Evolutionary conservation across 2,113 vertebrate species (phyloP), one percentile per base, ranked within the genome.

Genomic region (Podocnemis expansa): DNA sequence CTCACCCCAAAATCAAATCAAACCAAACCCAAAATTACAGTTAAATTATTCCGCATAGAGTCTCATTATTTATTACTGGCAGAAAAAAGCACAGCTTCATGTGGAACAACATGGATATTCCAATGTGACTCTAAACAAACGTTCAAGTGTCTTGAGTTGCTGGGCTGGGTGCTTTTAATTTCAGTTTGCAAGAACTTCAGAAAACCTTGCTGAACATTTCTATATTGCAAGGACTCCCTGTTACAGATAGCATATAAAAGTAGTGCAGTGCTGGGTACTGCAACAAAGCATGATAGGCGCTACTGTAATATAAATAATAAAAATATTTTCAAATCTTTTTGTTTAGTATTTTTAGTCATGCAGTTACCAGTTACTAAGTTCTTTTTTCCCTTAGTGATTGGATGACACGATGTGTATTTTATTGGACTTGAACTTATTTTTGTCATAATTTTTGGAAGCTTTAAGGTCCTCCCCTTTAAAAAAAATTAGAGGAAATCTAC

Each of bases 191-290:
- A 73, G 25, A 73, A 16, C 38, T 29, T 31, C 73, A 84, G 45
- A 38, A 70, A 84, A 51, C 13, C 10, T 22, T 52, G 63, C n/a
- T 43, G 11, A 3, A 29, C 27, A 12, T 9, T 73, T 54, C 67
- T 54, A 24, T 27, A 34, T 52, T 87, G 38, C 70, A 47, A 7
- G 24, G 70, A 85, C 4, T 38, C 25, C 24, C 10, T 25, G 4
- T 38, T 27, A 63, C 1, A 4, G 22, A 11, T 1, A 91, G 16
- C 1, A 90, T 43, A 80, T 2, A 38, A 34, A 47, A 38, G 24
- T 2, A 85, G 45, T 31, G 51, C 4, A 91, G 3, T 38, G 58
- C 49, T 45, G 9, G 1, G 0, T 10, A 13, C 17, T 38, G 63
- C n/a, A 21, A 70, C 63, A 70, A 38, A 70, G n/a, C 8, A 70